Base-by-base conservation (phyloP, 2,113 vertebrate species). In the Neodon shergylaensis region DNA sequence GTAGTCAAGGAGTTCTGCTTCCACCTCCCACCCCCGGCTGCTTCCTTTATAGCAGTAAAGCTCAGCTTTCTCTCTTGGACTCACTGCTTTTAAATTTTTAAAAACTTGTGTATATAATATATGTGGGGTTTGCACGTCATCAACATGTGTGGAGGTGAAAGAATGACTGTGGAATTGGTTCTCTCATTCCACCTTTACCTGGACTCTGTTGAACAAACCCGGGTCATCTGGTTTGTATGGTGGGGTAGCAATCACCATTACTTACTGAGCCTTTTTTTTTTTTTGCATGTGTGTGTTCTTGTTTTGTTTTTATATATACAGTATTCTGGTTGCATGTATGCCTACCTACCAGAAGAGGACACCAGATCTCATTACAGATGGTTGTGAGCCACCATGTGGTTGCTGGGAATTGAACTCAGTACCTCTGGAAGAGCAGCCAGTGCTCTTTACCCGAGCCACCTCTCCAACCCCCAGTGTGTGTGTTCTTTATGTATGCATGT, bases 21-120 rank as follows among this genome's bases (percentile, higher is more conserved):
- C 74, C 28, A 36, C 78, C 78, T 54, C 52, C 36, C 36, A 79
- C 3, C 16, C 36, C 82, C 28, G n/a, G 16, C 61, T 44, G 63
- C n/a, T 86, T 95, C 79, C 33, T n/a, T 11, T 90, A 17, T n/a
- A 44, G 68, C 83, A 94, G 90, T 26, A 54, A 90, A 26, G 79
- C 16, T 31, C 54, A 82, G 79, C 79, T 92, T 82, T 83, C 9
- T 84, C 28, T 84, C n/a, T 61, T 47, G 16, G 28, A 17, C 26
- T 39, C 13, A 17, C 54, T 63, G 3, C n/a, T 84, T 83, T 84
- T 84, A 44, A 14, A 39, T 8, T 39, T 39, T 8, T 61, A 4
- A 42, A 36, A 81, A 26, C 24, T 42, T 33, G 11, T 47, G 42
- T 85, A 44, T 47, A 6, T 85, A 10, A 44, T 33, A 4, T 33